Evolutionary conservation across 2,797 vertebrate species (phyloP), one percentile per base, ranked within the genome.

Genomic region (Anguilla obscura): DNA sequence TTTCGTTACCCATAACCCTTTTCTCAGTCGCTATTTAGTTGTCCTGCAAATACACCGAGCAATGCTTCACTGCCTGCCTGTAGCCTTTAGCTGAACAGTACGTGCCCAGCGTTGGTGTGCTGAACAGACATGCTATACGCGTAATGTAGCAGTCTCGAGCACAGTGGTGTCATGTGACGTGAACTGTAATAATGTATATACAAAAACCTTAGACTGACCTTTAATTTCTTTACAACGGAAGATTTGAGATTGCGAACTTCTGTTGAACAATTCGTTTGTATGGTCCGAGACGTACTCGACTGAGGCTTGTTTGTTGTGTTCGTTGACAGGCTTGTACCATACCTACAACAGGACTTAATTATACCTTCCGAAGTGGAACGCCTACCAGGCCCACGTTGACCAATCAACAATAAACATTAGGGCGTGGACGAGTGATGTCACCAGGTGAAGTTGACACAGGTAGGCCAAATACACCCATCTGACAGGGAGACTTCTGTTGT

Each of bases 381-480:
- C 79, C 45, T 48, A 82, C 79, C 1, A 10, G 7, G 21, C 40
- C 40, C 24, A 80, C 36, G 2, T 45, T 50, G 45, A 4, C 79
- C 79, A 82, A 82, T 50, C 79, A 82, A n/a, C 18, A 50, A n/a
- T 48, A 3, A 24, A 24, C 27, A 16, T 79, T 16, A 45, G 36
- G 40, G 79, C 40, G 79, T 82, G 21, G 74, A 21, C 12, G 40
- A 48, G 16, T 48, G 79, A 82, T 50, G 18, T 82, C 18, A 82
- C 79, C 40, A 82, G 79, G 79, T 50, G 33, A 33, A 36, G 2
- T 36, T 36, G 9, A 45, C 33, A 45, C 74, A 40, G 71, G 71
- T 76, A n/a, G n/a, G 24, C 60, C 5, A 66, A 24, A 66, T 5
- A 3, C 60, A 66, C 45, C 82, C 86, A 90, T 52, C 60, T 86